Conservation (phyloP, 2,797 vertebrate species). For the Tarsius wallacei region DNA sequence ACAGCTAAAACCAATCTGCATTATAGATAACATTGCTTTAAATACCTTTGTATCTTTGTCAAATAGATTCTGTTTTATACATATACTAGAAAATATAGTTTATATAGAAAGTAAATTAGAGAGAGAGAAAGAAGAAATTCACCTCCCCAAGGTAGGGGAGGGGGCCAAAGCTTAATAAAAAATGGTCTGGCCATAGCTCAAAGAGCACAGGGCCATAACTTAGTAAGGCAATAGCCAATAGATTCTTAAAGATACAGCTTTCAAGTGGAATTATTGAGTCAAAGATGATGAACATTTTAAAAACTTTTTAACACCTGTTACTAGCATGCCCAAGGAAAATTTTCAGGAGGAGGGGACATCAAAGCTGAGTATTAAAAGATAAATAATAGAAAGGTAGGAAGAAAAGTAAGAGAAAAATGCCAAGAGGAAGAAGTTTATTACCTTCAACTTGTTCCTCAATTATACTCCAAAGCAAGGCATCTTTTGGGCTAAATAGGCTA, state of each 20-base stretch:
- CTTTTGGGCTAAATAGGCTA: not conserved
- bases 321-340: not conserved
- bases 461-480: not conserved
- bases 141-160: no score
- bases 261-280: constrained; percentile 13
- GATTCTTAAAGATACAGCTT: not conserved
- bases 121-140: no score
- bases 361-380: not conserved
- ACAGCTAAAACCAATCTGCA: not conserved
- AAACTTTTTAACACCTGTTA: not conserved
- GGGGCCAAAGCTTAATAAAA: no score
- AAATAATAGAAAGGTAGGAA: not conserved
- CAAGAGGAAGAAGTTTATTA: not conserved
- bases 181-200: no score
- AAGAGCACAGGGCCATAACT: no score
- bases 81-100: no score
- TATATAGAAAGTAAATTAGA: no score
- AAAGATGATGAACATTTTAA: constrained; percentile 22
- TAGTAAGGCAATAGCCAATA: no score
- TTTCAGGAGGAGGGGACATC: not conserved
- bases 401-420: not conserved
- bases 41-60: not conserved
- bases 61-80: not conserved
- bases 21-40: not conserved
- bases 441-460: not conserved